A percentile compares a stretch with the other conserved stretches of the same genome.
These are phyloP conservation scores for Arge pagana DNA, from an alignment of 2,888 invertebrate genomes.

Conservation along the genomic window DNA sequence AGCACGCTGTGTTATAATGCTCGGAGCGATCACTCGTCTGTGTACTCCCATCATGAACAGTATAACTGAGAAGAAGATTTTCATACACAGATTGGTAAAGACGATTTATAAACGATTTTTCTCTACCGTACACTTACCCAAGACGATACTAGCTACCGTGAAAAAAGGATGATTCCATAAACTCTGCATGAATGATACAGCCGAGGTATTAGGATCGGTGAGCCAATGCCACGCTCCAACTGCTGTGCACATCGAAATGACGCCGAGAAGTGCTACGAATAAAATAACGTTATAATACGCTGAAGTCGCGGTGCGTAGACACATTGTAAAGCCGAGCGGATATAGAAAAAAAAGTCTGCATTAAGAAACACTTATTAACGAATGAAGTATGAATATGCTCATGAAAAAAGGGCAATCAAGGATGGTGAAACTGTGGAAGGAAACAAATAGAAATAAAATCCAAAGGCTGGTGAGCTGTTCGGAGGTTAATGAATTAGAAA, in stretches of 20 bases:
- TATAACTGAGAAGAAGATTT: slow-evolving; percentile 64
- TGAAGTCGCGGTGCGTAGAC: no score
- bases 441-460: slow-evolving; percentile 4
- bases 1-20: slow-evolving; percentile 91
- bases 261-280: slow-evolving; percentile 78
- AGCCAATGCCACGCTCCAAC: slow-evolving; percentile 97
- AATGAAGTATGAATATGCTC: slow-evolving; percentile 16
- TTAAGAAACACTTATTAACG: background rate
- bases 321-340: slow-evolving; percentile 8
- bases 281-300: slow-evolving; percentile 20
- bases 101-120: background rate
- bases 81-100: background rate
- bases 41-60: slow-evolving; percentile 90
- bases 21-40: slow-evolving; percentile 94
- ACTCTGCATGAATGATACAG: slow-evolving; percentile 88
- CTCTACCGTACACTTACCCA: slow-evolving; percentile 65
- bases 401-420: slow-evolving; percentile 8
- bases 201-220: slow-evolving; percentile 90
- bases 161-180: slow-evolving; percentile 94
- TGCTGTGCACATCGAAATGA: slow-evolving; percentile 88
- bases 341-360: slow-evolving; percentile 14
- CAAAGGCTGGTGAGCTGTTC: no score
- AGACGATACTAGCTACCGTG: slow-evolving; percentile 80
- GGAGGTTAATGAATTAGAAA: background rate
- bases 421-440: background rate